Conservation (phyloP, 2,797 vertebrate genomes). For the Fringilla coelebs region DNA sequence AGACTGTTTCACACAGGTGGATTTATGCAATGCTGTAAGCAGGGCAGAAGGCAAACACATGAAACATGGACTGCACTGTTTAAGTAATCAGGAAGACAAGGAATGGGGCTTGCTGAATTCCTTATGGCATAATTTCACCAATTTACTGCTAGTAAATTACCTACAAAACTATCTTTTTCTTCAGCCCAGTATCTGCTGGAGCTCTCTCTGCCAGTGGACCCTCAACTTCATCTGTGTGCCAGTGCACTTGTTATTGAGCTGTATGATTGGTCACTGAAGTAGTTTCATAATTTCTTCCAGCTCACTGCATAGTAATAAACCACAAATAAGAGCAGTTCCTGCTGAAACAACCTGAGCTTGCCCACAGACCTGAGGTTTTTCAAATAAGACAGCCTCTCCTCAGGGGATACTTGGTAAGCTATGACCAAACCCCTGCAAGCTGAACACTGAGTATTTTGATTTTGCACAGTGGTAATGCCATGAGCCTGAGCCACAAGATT, state of each 20-base stretch:
- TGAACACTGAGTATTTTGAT: background rate
- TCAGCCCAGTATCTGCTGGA: background rate
- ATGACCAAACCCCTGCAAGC: background rate
- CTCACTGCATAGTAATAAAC: constrained; percentile 19
- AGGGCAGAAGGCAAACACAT: background rate
- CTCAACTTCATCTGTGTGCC: background rate
- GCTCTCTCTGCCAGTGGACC: background rate
- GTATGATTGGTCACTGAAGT: background rate
- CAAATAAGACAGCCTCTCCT: constrained; percentile 16
- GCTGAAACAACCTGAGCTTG: constrained; percentile 1
- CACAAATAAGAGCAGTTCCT: constrained; percentile 41
- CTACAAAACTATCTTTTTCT: background rate
- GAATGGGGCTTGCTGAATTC: background rate
- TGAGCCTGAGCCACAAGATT: background rate
- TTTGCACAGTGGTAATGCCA: background rate
- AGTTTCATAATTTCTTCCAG: constrained; percentile 19
- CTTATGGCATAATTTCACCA: background rate
- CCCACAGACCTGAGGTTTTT: constrained; percentile 34
- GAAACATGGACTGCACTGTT: background rate
- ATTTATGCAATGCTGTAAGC: background rate
- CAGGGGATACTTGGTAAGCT: background rate
- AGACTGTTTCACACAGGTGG: background rate
- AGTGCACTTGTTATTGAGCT: background rate
- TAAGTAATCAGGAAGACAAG: background rate
- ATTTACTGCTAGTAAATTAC: background rate